Percentiles rank a stretch among this genome's conserved stretches.
phyloP scores from a whole-genome alignment of 2,888 invertebrate genomes.

The Camponotus fellah region DNA sequence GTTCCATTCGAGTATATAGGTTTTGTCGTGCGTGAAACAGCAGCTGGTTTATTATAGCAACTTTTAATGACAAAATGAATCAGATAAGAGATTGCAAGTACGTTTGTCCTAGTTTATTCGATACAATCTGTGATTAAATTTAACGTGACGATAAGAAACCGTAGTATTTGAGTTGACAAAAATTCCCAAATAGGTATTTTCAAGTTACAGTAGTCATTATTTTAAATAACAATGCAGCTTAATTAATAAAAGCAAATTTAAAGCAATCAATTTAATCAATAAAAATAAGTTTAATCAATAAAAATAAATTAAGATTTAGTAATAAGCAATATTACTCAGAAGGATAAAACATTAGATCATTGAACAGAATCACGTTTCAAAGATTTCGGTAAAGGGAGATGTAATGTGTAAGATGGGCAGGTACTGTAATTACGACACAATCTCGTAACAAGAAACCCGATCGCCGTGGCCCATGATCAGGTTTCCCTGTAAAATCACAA shows the following conservation, averaged over 20 bases:
- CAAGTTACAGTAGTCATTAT: background rate
- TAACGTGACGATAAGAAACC: background rate
- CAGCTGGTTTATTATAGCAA: conserved; percentile 12
- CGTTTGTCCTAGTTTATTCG: background rate
- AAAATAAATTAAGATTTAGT: background rate
- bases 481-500: conserved; percentile 31
- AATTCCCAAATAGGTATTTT: background rate
- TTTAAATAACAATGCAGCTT: background rate
- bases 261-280: background rate
- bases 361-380: background rate
- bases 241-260: background rate
- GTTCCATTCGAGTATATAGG: background rate
- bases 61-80: conserved; percentile 22
- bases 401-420: background rate
- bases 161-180: background rate
- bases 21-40: background rate
- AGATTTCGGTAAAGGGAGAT: background rate
- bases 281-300: background rate
- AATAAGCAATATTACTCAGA: background rate
- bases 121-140: background rate
- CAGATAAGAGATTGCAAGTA: conserved; percentile 15
- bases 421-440: conserved; percentile 34
- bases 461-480: background rate
- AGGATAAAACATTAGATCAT: background rate
- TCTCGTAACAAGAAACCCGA: conserved; percentile 22